Evolutionary conservation across 2,888 invertebrate species (phyloP), one percentile per base, ranked within the genome.

Genomic region (Spodoptera exigua): DNA sequence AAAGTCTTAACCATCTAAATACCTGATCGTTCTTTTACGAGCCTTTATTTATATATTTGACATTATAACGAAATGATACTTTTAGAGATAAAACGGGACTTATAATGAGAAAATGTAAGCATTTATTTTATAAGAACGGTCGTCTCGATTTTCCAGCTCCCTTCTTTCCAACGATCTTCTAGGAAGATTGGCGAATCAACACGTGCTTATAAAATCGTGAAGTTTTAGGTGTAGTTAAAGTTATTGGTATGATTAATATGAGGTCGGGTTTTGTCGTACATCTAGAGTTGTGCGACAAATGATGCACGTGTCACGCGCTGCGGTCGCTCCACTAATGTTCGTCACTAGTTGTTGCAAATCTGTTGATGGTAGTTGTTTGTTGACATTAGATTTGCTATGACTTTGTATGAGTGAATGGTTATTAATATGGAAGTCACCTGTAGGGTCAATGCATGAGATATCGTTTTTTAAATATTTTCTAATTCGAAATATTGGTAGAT

Each of bases 301-400:
- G 18, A 27, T 13, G 13, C 67, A 52, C 18, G 44, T 46, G 64
- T 17, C 47, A n/a, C n/a, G 16, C 44, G 9, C 16, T 57, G 47
- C 14, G 57, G 46, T 44, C 3, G 39, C 14, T n/a, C 36, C 58
- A 11, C 36, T 48, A 44, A 51, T 34, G 51, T n/a, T 34, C 1
- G 56, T 66, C 47, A 71, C n/a, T n/a, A 56, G 64, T 70, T 21
- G 63, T 62, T 36, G 35, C 49, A 14, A 48, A 45, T 36, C 32
- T 44, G 17, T 32, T 10, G 5, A 5, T 18, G 14, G 7, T 34
- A 46, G 46, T 47, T 62, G 36, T 34, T 59, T 37, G 47, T 37
- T 37, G 37, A 68, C 60, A 36, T 47, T 16, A 46, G 46, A 43
- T 47, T 13, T 14, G 41, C 3, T 43, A 16, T 11, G 12, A 12